Evolutionary conservation across 2,888 invertebrate genomes (phyloP).

Genomic region (Ernsta delagoae): DNA sequence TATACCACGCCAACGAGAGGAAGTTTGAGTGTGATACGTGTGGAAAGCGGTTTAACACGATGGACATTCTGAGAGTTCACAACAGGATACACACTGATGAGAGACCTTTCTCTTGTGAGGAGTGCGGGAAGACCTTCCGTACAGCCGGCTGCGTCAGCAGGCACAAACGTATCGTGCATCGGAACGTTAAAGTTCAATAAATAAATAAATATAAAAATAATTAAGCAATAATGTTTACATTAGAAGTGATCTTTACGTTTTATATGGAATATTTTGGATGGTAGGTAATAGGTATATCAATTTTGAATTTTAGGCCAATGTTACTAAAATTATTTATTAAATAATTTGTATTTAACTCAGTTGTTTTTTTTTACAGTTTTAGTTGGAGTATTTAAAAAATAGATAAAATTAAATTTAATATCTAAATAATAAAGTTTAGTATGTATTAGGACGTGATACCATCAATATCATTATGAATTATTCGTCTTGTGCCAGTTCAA

Average conservation of each 20-base stretch:
- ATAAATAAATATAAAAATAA: constrained; percentile 30
- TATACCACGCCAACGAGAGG: constrained; percentile 82
- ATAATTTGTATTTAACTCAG: too few species aligned
- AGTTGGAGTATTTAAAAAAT: too few species aligned
- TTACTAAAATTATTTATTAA: too few species aligned
- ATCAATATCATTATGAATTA: neutral
- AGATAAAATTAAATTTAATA: too few species aligned
- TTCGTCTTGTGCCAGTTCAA: neutral
- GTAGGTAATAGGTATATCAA: neutral
- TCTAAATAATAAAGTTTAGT: too few species aligned
- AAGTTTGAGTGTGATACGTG: constrained; percentile 81
- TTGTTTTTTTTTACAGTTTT: too few species aligned
- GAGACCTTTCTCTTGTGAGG: constrained; percentile 71
- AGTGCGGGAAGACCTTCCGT: constrained; percentile 78
- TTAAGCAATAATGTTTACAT: constrained; percentile 29
- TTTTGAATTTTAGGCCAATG: too few species aligned
- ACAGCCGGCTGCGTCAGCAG: constrained; percentile 79
- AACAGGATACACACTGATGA: constrained; percentile 78
- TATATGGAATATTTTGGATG: constrained; percentile 20
- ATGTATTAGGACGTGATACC: too few species aligned
- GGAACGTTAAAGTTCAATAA: constrained; percentile 40
- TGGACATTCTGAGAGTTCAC: constrained; percentile 80
- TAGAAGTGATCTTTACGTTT: neutral
- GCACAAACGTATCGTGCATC: constrained; percentile 76
- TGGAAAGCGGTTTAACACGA: constrained; percentile 81